Base-by-base conservation (phyloP, 2,113 vertebrate genomes). In the Labeo catla region DNA sequence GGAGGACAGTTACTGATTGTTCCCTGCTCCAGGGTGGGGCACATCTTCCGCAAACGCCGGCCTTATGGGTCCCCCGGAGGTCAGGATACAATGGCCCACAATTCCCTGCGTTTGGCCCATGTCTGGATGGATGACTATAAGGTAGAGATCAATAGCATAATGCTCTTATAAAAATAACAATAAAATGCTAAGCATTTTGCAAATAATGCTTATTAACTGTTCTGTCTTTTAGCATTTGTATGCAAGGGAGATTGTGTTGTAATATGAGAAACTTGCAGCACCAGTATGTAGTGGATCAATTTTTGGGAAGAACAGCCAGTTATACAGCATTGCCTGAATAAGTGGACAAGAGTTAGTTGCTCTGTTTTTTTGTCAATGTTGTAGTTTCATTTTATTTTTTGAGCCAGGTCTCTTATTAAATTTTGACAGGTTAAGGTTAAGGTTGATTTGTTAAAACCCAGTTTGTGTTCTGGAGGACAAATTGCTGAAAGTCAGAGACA, bases 71-170 rank as follows among this genome's bases (percentile, higher is more conserved):
- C 98, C 0, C 98, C 98, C 0, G 97, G 97, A 0, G 97, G 98
- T 2, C 97, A 96, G 90, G 98, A 99, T 93, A 99, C 98, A 3
- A 99, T 99, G 98, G 96, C 98, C 0, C 97, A 97, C 72, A 99
- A 99, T 84, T 99, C 98, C 0, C 87, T 99, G 90, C 91, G 98
- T 16, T 93, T 99, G 73, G 97, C 98, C 0, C 96, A 99, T 0
- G 98, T 99, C 1, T 99, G 98, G 98, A 94, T 99, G 96, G 98
- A 99, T 34, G 97, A 98, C 1, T 99, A 98, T 84, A 99, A 98
- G 96, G 98, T 97, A 92, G 85, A 76, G 34, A 49, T 23, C 43
- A 82, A 45, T 45, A 63, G 6, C 77, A 80, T 39, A 80, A 45
- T 45, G 6, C 39, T 73, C 21, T 21, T 59, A 59, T 59, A n/a